phyloP scores from a whole-genome alignment of 1,140 invertebrate genomes.

The Apis cerana region DNA sequence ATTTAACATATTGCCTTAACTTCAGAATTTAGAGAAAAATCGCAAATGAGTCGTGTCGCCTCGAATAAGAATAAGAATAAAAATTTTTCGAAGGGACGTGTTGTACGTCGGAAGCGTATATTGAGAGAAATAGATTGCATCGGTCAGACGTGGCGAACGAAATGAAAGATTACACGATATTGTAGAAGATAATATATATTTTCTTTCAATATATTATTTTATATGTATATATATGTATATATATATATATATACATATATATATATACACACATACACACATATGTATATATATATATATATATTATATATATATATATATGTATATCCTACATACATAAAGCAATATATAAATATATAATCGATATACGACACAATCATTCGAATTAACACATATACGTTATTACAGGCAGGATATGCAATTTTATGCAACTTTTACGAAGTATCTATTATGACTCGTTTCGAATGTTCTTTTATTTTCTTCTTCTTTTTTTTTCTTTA shows the following conservation, averaged over 20 bases:
- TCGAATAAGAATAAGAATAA: no score
- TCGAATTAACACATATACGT: constrained; percentile 64
- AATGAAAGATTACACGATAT: constrained; percentile 61
- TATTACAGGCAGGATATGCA: constrained; percentile 68
- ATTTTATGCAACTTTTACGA: constrained; percentile 66
- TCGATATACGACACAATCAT: constrained; percentile 71
- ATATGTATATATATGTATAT: constrained; percentile 52
- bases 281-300: constrained; percentile 51
- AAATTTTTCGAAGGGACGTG: not conserved
- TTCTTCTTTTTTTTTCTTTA: not conserved
- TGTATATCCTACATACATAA: constrained; percentile 71
- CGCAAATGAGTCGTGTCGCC: not conserved
- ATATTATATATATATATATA: constrained; percentile 58
- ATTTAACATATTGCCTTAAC: no score
- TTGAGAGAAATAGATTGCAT: constrained; percentile 60
- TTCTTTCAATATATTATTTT: constrained; percentile 65
- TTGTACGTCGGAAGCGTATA: not conserved
- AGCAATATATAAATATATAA: constrained; percentile 71
- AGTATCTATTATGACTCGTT: constrained; percentile 59
- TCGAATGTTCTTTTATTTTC: not conserved
- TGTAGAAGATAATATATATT: constrained; percentile 70
- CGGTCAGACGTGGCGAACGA: constrained; percentile 18
- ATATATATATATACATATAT: constrained; percentile 71
- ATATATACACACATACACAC: no score
- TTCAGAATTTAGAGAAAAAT: not conserved